phyloP scores from a whole-genome alignment of 2,797 vertebrate genomes.

The Mormyrus hasselquistii region DNA sequence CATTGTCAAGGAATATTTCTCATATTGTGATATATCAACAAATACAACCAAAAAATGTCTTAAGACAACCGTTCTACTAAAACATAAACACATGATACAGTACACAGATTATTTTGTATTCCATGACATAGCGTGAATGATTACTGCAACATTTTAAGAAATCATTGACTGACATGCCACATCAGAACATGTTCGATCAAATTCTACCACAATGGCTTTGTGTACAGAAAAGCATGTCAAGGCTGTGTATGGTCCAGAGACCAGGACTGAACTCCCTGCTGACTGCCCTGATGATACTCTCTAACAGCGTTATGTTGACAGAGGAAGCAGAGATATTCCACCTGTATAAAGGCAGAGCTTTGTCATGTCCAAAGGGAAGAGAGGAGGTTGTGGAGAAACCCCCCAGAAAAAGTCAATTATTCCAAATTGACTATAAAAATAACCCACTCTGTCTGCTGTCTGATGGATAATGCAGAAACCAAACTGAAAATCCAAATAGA shows the following conservation, averaged over 20 bases:
- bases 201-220: conserved; percentile 33
- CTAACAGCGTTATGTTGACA: not conserved
- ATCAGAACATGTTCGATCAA: not conserved
- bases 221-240: conserved; percentile 64
- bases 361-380: not conserved
- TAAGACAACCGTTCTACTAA: not conserved
- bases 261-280: conserved; percentile 20
- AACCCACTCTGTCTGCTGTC: not conserved
- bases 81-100: not conserved
- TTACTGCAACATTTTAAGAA: not conserved
- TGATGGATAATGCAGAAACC: not conserved
- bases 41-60: not conserved
- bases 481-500: not conserved
- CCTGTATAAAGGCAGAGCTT: not conserved
- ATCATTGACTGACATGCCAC: not conserved
- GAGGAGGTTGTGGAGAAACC: not conserved
- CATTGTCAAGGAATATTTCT: not conserved
- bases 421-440: not conserved
- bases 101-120: not conserved
- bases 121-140: not conserved
- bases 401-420: not conserved
- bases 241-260: conserved; percentile 37
- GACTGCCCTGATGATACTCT: not conserved
- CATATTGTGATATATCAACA: not conserved
- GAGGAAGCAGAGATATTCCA: not conserved